Percentiles rank a stretch among this genome's conserved stretches.
phyloP scores from a whole-genome alignment of 2,113 vertebrate genomes.

The Bothrops jararaca region DNA sequence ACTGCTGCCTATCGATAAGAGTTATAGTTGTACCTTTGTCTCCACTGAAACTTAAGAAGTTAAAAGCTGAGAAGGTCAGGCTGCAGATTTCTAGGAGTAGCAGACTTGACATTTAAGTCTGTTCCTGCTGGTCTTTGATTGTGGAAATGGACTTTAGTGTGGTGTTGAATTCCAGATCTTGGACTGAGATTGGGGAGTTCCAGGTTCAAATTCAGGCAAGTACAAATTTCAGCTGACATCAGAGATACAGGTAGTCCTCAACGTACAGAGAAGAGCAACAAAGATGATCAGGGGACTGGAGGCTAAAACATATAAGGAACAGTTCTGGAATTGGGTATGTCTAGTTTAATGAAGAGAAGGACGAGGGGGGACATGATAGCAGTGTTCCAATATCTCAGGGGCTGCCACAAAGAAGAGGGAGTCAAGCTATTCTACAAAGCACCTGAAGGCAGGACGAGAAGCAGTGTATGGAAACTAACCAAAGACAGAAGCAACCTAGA shows the following conservation, averaged over 20 bases:
- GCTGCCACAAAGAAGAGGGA: no score
- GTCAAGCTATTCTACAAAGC: no score
- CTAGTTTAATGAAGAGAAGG: no score
- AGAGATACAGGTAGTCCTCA: background rate
- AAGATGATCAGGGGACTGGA: no score
- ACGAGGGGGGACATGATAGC: no score
- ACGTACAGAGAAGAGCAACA: background rate
- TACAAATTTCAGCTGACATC: background rate
- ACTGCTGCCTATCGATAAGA: background rate
- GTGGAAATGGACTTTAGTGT: background rate
- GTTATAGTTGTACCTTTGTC: background rate
- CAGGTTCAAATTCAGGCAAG: background rate
- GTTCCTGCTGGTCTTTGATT: background rate
- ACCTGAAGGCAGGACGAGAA: no score
- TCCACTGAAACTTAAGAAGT: background rate
- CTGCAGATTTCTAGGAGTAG: background rate
- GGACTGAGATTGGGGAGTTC: background rate
- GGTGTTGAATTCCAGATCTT: background rate
- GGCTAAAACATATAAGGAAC: no score
- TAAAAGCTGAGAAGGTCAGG: background rate
- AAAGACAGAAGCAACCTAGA: no score
- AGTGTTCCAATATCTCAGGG: no score
- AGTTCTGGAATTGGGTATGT: no score
- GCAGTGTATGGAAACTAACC: no score
- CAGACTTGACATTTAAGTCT: background rate